A percentile compares a stretch with the other conserved stretches of the same genome.
These are phyloP conservation scores for Glandiceps talaboti DNA, from an alignment of 53 echinoderm and acorn worm genomes.

Conservation along the genomic window DNA sequence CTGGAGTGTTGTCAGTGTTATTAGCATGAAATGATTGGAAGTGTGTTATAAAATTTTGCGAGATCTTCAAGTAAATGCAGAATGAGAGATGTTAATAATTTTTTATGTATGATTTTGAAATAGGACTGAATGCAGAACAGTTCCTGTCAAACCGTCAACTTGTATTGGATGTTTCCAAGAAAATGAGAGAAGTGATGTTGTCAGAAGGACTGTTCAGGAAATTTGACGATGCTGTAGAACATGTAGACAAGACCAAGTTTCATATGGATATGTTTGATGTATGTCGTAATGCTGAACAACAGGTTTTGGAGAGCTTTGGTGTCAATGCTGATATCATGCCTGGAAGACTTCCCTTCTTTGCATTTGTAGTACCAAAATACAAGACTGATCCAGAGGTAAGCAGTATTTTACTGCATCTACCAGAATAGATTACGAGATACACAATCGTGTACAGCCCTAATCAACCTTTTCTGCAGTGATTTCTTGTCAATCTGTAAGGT, in stretches of 20 bases:
- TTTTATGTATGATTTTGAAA: no score
- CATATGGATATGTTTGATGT: not conserved
- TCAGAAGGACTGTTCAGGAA: not conserved
- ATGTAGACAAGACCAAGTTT: not conserved
- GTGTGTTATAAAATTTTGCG: no score
- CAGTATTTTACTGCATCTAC: no score
- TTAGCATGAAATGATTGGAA: no score
- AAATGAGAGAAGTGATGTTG: not conserved
- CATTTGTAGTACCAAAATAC: not conserved
- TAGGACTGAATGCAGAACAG: no score
- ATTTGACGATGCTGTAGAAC: not conserved
- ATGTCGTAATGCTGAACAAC: not conserved
- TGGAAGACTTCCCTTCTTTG: not conserved
- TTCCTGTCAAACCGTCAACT: not conserved
- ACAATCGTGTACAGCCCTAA: no score
- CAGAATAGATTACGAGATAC: no score
- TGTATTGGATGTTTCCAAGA: not conserved
- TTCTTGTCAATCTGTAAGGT: no score
- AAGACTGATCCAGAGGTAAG: not conserved
- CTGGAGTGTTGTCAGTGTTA: no score
- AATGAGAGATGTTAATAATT: no score
- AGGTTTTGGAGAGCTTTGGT: not conserved
- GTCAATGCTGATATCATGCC: not conserved
- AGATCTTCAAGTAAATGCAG: no score
- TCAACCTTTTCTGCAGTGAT: no score